Percentiles rank a stretch among this genome's conserved stretches.
phyloP scores from a whole-genome alignment of 1,140 invertebrate genomes.

The Bombus superbus region DNA sequence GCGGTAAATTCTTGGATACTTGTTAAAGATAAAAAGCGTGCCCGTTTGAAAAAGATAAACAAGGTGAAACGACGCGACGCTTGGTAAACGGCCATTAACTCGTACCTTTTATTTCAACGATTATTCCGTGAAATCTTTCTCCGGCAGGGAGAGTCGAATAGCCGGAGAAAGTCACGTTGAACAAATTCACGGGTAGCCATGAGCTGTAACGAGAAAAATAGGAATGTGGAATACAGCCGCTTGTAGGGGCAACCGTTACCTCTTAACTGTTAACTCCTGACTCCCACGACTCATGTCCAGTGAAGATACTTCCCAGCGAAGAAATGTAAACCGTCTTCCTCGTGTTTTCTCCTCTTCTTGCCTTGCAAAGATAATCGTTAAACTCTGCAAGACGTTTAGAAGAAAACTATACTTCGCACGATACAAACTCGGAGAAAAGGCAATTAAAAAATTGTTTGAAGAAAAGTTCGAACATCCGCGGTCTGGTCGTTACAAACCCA shows the following conservation, averaged over 20 bases:
- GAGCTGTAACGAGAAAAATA: constrained; percentile 14
- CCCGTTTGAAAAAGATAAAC: background rate
- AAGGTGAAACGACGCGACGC: background rate
- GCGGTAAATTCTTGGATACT: background rate
- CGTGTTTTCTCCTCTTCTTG: no score
- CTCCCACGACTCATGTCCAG: no score
- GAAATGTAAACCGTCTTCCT: background rate
- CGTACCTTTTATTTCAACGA: background rate
- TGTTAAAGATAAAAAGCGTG: background rate
- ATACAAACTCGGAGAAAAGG: background rate
- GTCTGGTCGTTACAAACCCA: no score
- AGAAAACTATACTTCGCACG: background rate
- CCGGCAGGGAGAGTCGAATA: background rate
- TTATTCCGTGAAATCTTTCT: background rate
- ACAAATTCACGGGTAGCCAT: constrained; percentile 3
- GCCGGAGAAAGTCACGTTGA: constrained; percentile 24
- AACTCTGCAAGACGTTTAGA: background rate
- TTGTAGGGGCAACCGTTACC: background rate
- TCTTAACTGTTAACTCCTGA: background rate
- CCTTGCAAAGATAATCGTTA: background rate
- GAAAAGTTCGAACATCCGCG: no score
- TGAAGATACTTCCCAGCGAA: background rate
- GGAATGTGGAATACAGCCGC: background rate
- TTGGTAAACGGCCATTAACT: constrained; percentile 1
- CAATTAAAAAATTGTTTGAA: background rate